phyloP scores from a whole-genome alignment of 1,140 invertebrate genomes.

The Mercenaria mercenaria region DNA sequence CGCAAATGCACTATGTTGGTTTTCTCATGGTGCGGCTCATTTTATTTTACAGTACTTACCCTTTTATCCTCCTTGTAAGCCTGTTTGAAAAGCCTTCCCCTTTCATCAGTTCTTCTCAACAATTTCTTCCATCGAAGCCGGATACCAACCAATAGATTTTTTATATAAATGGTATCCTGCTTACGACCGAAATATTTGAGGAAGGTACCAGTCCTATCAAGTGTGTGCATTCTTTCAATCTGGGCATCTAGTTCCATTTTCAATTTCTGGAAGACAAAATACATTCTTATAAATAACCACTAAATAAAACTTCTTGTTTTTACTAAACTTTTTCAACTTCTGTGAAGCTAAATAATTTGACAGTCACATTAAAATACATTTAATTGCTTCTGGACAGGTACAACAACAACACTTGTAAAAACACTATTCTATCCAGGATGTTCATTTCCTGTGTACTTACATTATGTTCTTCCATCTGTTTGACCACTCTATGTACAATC shows the following conservation, averaged over 20 bases:
- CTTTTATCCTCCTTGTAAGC: slow-evolving; percentile 98
- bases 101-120: slow-evolving; percentile 92
- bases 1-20: no score
- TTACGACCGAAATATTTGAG: slow-evolving; percentile 99
- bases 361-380: no score
- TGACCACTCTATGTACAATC: slow-evolving; percentile 95
- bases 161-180: slow-evolving; percentile 99
- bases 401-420: no score
- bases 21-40: no score
- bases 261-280: slow-evolving; percentile 88
- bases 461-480: slow-evolving; percentile 98
- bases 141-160: slow-evolving; percentile 98
- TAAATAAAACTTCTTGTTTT: not conserved
- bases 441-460: slow-evolving; percentile 79
- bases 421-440: no score
- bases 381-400: no score
- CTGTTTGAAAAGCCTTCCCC: slow-evolving; percentile 93
- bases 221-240: slow-evolving; percentile 96
- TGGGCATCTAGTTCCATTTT: slow-evolving; percentile 97
- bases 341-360: no score
- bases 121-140: slow-evolving; percentile 98
- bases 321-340: no score
- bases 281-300: no score
- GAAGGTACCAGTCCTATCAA: slow-evolving; percentile 99
- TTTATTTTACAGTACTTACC: no score